These are phyloP conservation scores for Pseudomyrmex flavicornis DNA, from an alignment of 1,140 invertebrate species.

Conservation along the genomic window DNA sequence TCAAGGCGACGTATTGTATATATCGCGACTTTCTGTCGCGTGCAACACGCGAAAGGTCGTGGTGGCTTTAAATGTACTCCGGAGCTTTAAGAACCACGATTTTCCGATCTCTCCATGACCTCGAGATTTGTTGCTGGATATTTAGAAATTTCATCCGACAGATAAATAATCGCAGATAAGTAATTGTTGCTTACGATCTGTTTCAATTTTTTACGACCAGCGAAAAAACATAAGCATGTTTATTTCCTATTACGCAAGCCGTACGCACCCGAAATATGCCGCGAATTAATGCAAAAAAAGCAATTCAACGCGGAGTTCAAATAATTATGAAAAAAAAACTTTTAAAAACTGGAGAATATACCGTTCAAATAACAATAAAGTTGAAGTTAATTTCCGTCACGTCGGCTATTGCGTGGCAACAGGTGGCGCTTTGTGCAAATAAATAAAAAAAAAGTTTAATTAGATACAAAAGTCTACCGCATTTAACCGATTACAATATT, in stretches of 20 bases:
- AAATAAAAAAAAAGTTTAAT: slow-evolving; percentile 50
- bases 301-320: background rate
- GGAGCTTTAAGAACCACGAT: slow-evolving; percentile 20
- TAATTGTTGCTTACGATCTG: background rate
- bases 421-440: slow-evolving; percentile 67
- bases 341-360: slow-evolving; percentile 1
- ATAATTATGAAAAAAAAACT: slow-evolving; percentile 45
- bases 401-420: slow-evolving; percentile 67
- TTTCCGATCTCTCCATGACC: slow-evolving; percentile 21
- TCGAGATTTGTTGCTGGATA: slow-evolving; percentile 19
- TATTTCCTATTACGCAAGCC: background rate
- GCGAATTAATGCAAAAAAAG: background rate
- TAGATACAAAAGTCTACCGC: slow-evolving; percentile 43
- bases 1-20: slow-evolving; percentile 38
- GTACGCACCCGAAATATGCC: too few relatives aligned
- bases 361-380: slow-evolving; percentile 47
- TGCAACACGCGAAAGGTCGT: slow-evolving; percentile 53
- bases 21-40: slow-evolving; percentile 29
- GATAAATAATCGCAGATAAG: background rate
- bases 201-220: background rate
- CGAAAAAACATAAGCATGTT: background rate
- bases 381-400: slow-evolving; percentile 49
- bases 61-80: slow-evolving; percentile 28
- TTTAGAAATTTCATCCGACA: slow-evolving; percentile 3
- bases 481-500: slow-evolving; percentile 11